Evolutionary conservation across 2,797 vertebrate genomes (phyloP), one percentile per base, ranked within the genome.

Genomic region (Silurus aristotelis): DNA sequence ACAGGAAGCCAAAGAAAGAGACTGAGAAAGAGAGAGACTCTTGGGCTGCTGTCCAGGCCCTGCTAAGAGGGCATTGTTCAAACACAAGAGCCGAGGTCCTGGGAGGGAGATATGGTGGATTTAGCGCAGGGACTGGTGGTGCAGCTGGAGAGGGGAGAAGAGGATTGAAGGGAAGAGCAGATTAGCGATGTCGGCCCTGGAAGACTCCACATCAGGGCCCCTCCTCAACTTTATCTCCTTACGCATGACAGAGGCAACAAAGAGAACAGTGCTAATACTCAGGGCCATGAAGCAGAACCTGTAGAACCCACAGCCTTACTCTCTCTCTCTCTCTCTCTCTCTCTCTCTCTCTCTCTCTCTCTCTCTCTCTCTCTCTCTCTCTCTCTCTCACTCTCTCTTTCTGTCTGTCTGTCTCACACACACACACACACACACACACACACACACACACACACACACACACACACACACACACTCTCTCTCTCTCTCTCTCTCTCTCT

Each of bases 81-180:
- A 89, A 89, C 90, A 91, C 90, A 91, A 91, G 91, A 90, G 91
- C 87, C 81, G 73, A 64, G 68, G 89, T 89, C 88, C 90, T 90
- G 87, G 84, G 89, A 91, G 91, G 88, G 88, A 92, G 91, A 92
- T 92, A 92, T 88, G 90, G 89, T 87, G 90, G 91, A 92, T 91
- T 92, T 91, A 92, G 89, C 84, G 71, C 89, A 87, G 86, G 83
- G 89, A 90, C 89, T 90, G 89, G 88, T 78, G 12, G 82, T 83
- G 89, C 84, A 83, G 89, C 86, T 85, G 90, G 89, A 88, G 89
- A 83, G 86, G 87, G 89, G 87, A 87, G 89, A 89, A 84, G 89
- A 86, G 88, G 83, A 87, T 89, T 90, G 89, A 89, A 85, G 85
- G 91, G 81, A 88, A 80, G 88, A 89, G 86, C 87, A 90, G 91